A percentile compares a stretch with the other conserved stretches of the same genome.
Evolutionary conservation across 2,113 vertebrate genomes (phyloP).

Genomic region (Malurus cyaneus): DNA sequence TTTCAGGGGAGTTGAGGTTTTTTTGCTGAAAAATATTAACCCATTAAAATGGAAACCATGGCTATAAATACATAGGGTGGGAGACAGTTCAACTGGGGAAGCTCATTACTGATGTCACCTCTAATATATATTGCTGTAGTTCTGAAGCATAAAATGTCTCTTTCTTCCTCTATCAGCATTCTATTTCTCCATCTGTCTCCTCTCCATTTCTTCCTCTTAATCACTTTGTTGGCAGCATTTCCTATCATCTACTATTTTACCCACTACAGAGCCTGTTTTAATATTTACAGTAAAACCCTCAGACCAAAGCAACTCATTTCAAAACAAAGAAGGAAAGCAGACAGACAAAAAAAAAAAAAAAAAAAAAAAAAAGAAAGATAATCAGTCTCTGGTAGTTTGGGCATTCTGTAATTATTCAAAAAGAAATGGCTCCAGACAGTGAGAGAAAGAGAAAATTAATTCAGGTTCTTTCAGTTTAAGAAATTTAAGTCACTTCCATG

Average conservation of each 20-base stretch:
- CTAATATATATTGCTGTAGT: not conserved
- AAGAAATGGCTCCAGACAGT: not conserved
- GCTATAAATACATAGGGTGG: not conserved
- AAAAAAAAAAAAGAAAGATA: not conserved
- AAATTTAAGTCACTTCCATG: not conserved
- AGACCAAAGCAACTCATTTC: not conserved
- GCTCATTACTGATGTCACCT: slow-evolving; percentile 9
- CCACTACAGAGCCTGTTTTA: not conserved
- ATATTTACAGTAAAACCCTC: not conserved
- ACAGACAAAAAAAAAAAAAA: not conserved
- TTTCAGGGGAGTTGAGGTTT: not conserved
- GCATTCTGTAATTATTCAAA: not conserved
- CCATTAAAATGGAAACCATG: not conserved
- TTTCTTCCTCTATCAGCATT: not conserved
- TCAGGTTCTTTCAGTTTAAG: not conserved
- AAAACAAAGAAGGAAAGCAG: not conserved
- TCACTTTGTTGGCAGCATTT: not conserved
- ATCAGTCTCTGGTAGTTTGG: not conserved
- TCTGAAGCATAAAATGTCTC: not conserved
- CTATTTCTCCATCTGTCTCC: not conserved
- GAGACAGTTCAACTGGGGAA: not conserved
- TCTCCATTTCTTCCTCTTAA: not conserved
- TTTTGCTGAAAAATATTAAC: not conserved
- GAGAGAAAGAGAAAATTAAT: not conserved
- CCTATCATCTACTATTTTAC: not conserved